Conservation (phyloP, 2,888 invertebrate genomes). For the Cerastoderma edule region DNA sequence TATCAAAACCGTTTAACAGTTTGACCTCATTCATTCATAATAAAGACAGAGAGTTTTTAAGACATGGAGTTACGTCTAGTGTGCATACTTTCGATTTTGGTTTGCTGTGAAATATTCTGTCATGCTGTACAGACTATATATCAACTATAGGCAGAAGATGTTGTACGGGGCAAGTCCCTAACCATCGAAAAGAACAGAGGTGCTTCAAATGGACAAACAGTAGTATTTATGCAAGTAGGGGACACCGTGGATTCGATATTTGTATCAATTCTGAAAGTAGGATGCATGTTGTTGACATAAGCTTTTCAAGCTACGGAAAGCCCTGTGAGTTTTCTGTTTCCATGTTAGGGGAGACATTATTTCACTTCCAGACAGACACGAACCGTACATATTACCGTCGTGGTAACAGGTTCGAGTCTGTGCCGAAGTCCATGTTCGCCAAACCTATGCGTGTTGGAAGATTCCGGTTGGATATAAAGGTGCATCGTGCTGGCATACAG, state of each 20-base stretch:
- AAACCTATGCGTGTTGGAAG: constrained; percentile 38
- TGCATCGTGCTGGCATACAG: constrained; percentile 45
- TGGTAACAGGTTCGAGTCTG: constrained; percentile 37
- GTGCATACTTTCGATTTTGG: not conserved
- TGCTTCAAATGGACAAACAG: constrained; percentile 40
- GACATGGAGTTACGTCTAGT: no score
- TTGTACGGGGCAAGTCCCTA: not conserved
- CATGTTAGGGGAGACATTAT: constrained; percentile 42
- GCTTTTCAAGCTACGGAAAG: constrained; percentile 60
- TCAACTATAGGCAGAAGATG: constrained; percentile 4
- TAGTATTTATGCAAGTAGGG: constrained; percentile 46
- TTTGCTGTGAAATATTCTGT: not conserved
- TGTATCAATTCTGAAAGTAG: constrained; percentile 53
- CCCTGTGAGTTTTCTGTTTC: constrained; percentile 43
- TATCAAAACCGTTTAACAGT: no score
- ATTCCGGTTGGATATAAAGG: constrained; percentile 48
- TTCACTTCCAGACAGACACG: constrained; percentile 20
- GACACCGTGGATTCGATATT: constrained; percentile 43
- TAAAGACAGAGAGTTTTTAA: no score
- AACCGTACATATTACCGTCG: constrained; percentile 33
- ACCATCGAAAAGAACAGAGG: constrained; percentile 20
- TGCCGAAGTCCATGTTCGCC: not conserved
- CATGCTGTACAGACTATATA: not conserved
- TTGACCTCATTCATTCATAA: no score
- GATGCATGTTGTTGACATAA: constrained; percentile 43